Conservation (phyloP, 2,888 invertebrate species). For the Agrotis clavis region DNA sequence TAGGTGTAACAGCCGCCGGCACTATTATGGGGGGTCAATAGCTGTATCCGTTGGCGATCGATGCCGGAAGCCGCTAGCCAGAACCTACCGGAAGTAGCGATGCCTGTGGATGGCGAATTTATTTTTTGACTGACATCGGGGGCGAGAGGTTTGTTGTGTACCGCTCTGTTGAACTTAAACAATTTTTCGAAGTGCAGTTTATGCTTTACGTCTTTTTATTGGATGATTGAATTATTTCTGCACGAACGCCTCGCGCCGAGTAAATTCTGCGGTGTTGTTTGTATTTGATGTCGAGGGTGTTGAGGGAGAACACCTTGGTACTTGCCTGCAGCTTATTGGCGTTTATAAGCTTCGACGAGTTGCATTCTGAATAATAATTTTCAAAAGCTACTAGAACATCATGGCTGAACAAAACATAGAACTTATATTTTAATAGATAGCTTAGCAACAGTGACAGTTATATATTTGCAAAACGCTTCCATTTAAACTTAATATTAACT, state of each 20-base stretch:
- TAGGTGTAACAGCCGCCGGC: conserved; percentile 70
- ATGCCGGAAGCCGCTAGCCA: conserved; percentile 79
- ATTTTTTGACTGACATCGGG: conserved; percentile 72
- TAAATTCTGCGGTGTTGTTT: conserved; percentile 8
- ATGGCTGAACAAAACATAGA: not conserved
- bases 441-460: not conserved
- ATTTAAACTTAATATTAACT: conserved; percentile 3
- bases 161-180: conserved; percentile 57
- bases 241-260: conserved; percentile 11
- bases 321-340: conserved; percentile 21
- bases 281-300: conserved; percentile 19
- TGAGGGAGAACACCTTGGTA: conserved; percentile 4
- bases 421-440: not conserved
- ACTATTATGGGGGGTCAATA: conserved; percentile 83
- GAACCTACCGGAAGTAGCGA: conserved; percentile 76
- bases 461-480: not conserved
- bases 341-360: conserved; percentile 10
- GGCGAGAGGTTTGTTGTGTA: conserved; percentile 60
- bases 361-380: conserved; percentile 11
- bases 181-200: conserved; percentile 62
- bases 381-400: not conserved
- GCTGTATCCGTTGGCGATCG: conserved; percentile 80
- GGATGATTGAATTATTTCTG: conserved; percentile 49
- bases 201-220: conserved; percentile 46
- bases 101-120: conserved; percentile 69